Evolutionary conservation across 2,888 invertebrate genomes (phyloP), one percentile per base, ranked within the genome.

Genomic region (Aelia acuminata): DNA sequence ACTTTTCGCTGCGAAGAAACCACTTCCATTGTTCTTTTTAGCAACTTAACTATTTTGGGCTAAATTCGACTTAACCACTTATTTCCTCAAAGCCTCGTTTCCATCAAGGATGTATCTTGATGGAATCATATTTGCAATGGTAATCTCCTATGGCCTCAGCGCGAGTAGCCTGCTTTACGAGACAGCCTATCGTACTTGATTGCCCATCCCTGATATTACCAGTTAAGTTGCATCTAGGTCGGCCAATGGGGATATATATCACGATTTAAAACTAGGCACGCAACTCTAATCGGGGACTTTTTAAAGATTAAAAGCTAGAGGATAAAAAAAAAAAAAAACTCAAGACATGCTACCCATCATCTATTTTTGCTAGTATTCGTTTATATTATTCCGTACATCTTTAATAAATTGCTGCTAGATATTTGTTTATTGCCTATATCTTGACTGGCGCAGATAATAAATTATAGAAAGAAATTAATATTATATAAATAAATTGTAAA

Each of bases 221-320:
- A 5, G 26, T 57, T 57, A 57, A 57, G 57, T 26, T 57, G 57
- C 57, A 57, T 57, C 57, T 57, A 57, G 57, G 57, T 57, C 57
- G 57, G 26, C 57, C n/a, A 57, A 13, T 31, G 57, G 26, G 3
- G 26, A 57, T 26, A 57, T 10, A n/a, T 53, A 53, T n/a, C 57
- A 57, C 53, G 53, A 22, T 53, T 53, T n/a, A n/a, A 53, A 53
- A 53, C 53, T 8, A 53, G 57, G 57, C 57, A 57, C 57, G 57
- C 57, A 13, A 57, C 3, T 57, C 26, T 57, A 31, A 26, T 53
- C 53, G n/a, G 53, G n/a, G n/a, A 53, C 53, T 53, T 53, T 3
- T 53, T 20, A 10, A 10, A 53, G 53, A 53, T 57, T 53, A 57
- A 57, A 57, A 57, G 57, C n/a, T 20, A 10, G 8, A 53, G 53